phyloP scores from a whole-genome alignment of 2,113 vertebrate species.

The Zapornia atra region DNA sequence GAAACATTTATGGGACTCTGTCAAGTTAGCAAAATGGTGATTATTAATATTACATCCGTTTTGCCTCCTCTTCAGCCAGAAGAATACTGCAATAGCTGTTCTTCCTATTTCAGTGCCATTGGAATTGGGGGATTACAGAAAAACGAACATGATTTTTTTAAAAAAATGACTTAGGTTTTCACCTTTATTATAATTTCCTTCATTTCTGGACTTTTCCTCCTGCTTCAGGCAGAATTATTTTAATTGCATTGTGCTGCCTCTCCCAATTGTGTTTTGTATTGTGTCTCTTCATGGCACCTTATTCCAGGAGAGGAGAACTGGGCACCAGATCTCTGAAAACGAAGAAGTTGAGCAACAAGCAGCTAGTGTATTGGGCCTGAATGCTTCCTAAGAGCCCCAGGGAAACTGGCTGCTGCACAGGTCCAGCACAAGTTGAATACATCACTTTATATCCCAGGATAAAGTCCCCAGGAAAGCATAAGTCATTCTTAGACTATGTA shows the following conservation, averaged over 20 bases:
- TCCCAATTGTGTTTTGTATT: background rate
- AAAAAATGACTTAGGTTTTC: background rate
- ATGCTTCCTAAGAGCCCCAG: background rate
- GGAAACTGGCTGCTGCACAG: background rate
- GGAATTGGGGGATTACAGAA: background rate
- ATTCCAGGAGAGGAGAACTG: background rate
- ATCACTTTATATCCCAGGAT: background rate
- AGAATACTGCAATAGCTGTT: background rate
- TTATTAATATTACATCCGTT: background rate
- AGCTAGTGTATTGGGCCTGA: background rate
- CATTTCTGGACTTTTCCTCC: background rate
- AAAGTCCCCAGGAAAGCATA: background rate
- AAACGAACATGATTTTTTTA: background rate
- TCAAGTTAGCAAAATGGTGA: slow-evolving; percentile 23
- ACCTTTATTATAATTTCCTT: background rate
- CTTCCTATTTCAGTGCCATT: background rate
- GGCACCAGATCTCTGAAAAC: background rate
- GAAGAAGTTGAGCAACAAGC: background rate
- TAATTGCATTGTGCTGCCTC: background rate
- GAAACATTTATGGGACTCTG: slow-evolving; percentile 22
- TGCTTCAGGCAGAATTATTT: background rate
- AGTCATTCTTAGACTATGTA: background rate
- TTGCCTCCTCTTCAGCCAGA: background rate
- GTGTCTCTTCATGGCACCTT: background rate
- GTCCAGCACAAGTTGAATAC: background rate